phyloP scores from a whole-genome alignment of 1,140 invertebrate species.

The Drosophila nannoptera region DNA sequence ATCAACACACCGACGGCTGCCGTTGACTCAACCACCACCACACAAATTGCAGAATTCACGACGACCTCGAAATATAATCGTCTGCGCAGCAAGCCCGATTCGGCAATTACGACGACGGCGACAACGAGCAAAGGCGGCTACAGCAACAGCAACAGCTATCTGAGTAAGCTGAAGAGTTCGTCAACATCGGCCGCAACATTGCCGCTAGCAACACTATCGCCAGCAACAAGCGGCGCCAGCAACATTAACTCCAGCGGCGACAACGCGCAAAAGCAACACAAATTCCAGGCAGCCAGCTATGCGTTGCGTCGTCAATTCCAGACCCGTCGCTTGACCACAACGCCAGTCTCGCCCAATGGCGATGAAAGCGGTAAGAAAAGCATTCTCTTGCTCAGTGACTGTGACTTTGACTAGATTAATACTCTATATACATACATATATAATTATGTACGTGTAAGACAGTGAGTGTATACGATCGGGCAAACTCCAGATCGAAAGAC shows the following conservation, averaged over 20 bases:
- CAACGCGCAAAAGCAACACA: conserved; percentile 53
- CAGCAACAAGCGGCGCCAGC: conserved; percentile 31
- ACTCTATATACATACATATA: too few relatives aligned
- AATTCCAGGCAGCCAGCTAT: conserved; percentile 58
- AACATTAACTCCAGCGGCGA: conserved; percentile 42
- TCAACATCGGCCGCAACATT: conserved; percentile 41
- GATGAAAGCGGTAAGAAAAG: conserved; percentile 65
- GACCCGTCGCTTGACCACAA: conserved; percentile 67
- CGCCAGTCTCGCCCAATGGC: conserved; percentile 40
- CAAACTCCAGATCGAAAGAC: too few relatives aligned
- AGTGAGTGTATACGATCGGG: too few relatives aligned
- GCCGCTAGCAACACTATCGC: conserved; percentile 23
- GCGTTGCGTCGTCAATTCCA: conserved; percentile 72
- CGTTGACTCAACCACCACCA: conserved; percentile 36
- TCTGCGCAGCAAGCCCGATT: conserved; percentile 45
- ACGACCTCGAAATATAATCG: conserved; percentile 64
- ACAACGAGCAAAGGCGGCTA: conserved; percentile 29
- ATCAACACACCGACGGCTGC: conserved; percentile 59
- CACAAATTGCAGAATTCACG: conserved; percentile 46
- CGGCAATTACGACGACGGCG: conserved; percentile 29
- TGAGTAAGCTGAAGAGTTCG: conserved; percentile 54
- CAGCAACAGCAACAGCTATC: conserved; percentile 33
- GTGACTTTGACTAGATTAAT: too few relatives aligned
- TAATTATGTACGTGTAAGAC: too few relatives aligned
- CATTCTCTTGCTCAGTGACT: background rate